phyloP scores from a whole-genome alignment of 2,888 invertebrate species.

The Drosophila colorata region DNA sequence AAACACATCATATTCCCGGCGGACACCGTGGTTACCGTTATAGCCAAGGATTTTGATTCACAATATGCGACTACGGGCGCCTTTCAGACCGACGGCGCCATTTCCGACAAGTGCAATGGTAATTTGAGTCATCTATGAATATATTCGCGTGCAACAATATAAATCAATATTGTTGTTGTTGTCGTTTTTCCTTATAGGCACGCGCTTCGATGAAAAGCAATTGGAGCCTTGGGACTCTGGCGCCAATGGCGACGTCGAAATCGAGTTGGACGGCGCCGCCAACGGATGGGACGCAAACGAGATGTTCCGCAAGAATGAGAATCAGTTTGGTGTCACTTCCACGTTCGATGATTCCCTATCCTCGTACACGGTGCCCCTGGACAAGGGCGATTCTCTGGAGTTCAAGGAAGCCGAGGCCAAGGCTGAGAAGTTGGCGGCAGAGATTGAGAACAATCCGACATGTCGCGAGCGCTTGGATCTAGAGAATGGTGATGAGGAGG shows the following conservation, averaged over 20 bases:
- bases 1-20: constrained; percentile 89
- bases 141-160: too few species aligned
- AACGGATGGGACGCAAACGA: constrained; percentile 99
- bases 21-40: constrained; percentile 93
- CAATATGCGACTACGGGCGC: constrained; percentile 95
- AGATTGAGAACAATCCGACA: constrained; percentile 94
- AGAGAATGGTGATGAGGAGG: constrained; percentile 97
- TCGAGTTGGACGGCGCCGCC: constrained; percentile 90
- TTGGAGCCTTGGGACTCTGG: constrained; percentile 95
- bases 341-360: constrained; percentile 95
- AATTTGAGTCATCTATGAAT: constrained; percentile 25
- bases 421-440: constrained; percentile 95
- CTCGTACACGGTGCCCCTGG: constrained; percentile 96
- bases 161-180: constrained; percentile 1
- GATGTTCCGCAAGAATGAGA: constrained; percentile 98
- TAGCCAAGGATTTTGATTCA: constrained; percentile 93
- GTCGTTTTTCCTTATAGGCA: constrained; percentile 60
- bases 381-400: constrained; percentile 94
- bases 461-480: constrained; percentile 93
- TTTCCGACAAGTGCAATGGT: constrained; percentile 93
- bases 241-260: constrained; percentile 87
- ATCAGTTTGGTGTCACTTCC: constrained; percentile 95
- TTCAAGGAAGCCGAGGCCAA: constrained; percentile 89
- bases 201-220: constrained; percentile 87
- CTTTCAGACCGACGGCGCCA: constrained; percentile 95